Conservation (phyloP, 2,113 vertebrate genomes). For the Dromaius novaehollandiae region DNA sequence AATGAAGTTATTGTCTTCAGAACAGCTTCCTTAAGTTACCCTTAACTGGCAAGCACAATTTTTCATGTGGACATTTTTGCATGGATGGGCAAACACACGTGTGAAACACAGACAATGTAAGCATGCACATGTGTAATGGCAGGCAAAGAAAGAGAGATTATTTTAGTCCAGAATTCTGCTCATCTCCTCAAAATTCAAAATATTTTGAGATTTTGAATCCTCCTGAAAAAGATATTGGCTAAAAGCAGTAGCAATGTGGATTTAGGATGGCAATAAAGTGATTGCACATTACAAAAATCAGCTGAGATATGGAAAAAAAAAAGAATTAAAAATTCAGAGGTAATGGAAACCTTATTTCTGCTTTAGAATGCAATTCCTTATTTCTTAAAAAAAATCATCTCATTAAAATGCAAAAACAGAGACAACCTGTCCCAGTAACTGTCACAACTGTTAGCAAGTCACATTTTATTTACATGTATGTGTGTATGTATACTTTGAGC, state of each 20-base stretch:
- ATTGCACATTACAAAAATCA: background rate
- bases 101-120: background rate
- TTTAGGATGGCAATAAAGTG: background rate
- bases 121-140: accelerated
- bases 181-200: background rate
- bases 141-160: background rate
- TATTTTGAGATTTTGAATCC: background rate
- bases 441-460: background rate
- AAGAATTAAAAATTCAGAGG: background rate
- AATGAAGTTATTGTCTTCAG: background rate
- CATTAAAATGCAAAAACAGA: background rate
- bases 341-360: background rate
- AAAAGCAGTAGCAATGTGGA: background rate
- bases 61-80: background rate
- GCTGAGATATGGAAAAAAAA: background rate
- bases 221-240: background rate
- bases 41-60: background rate
- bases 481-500: background rate
- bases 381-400: background rate
- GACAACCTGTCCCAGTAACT: background rate
- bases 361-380: background rate
- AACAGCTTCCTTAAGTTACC: background rate
- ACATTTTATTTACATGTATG: too few relatives aligned
- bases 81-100: background rate
- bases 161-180: background rate